phyloP scores from a whole-genome alignment of 92 coral and sea anemone genomes.

The Heteractis magnifica region DNA sequence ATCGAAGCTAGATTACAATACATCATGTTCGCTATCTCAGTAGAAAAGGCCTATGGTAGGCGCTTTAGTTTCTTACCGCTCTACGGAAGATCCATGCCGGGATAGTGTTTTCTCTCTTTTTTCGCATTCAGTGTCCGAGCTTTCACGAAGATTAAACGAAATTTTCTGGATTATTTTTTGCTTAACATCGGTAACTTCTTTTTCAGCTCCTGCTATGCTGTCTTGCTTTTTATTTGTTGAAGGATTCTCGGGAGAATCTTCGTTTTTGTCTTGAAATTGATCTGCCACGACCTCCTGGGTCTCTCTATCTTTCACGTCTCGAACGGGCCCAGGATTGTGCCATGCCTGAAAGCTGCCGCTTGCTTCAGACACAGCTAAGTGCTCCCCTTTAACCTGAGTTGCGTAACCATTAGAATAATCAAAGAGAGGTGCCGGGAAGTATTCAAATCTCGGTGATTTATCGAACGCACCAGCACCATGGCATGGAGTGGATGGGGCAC shows the following conservation, averaged over 20 bases:
- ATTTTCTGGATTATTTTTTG: neutral
- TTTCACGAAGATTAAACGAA: neutral
- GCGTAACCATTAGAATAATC: neutral
- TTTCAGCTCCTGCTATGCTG: neutral
- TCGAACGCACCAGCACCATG: neutral
- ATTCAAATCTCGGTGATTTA: neutral
- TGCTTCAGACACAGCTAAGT: neutral
- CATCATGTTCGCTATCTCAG: too few species aligned
- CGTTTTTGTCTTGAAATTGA: neutral
- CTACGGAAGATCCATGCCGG: neutral
- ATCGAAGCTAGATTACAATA: too few species aligned
- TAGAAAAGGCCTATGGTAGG: too few species aligned
- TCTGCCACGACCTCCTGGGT: neutral
- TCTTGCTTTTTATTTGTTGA: neutral
- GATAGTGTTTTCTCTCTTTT: neutral
- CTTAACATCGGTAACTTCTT: neutral
- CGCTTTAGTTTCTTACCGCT: too few species aligned
- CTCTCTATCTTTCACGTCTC: neutral
- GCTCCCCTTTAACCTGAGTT: neutral
- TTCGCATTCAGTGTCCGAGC: neutral
- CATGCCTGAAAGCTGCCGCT: neutral
- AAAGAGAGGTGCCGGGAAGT: neutral
- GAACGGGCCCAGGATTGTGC: neutral
- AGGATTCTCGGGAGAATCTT: neutral
- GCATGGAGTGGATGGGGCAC: conserved; percentile 1